These are phyloP conservation scores for Enteromius treurensis DNA, from an alignment of 2,797 vertebrate species.

Conservation along the genomic window DNA sequence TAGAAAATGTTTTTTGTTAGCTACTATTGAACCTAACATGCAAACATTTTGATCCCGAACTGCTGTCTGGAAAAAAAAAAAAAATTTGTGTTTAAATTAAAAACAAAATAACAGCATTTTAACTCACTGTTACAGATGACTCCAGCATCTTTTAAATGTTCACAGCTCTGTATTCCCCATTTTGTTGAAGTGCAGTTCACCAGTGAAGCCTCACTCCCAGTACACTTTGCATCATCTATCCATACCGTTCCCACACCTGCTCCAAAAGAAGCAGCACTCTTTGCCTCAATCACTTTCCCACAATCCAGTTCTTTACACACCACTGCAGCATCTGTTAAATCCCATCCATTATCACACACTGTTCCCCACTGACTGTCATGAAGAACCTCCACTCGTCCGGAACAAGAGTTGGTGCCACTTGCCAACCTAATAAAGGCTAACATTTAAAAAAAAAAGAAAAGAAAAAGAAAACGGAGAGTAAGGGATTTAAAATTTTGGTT, in stretches of 20 bases:
- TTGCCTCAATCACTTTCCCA: constrained; percentile 57
- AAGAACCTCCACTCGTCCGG: constrained; percentile 40
- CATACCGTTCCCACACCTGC: constrained; percentile 10
- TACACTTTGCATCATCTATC: constrained; percentile 15
- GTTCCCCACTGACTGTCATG: constrained; percentile 17
- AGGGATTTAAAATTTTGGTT: neutral
- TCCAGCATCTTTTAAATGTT: constrained; percentile 28
- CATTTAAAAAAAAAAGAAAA: too few species aligned
- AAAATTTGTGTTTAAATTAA: too few species aligned
- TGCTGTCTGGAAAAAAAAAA: too few species aligned
- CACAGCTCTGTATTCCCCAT: constrained; percentile 20
- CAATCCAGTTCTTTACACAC: constrained; percentile 63
- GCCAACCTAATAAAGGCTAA: constrained; percentile 30
- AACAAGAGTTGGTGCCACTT: neutral
- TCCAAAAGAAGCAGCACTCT: constrained; percentile 27
- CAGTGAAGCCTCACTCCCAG: constrained; percentile 23
- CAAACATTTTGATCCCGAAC: neutral
- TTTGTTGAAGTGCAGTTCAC: constrained; percentile 24
- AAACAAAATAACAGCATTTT: neutral
- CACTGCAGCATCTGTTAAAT: constrained; percentile 55
- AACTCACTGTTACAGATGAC: constrained; percentile 31
- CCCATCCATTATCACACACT: constrained; percentile 59
- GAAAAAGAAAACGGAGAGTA: neutral
- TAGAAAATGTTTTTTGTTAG: too few species aligned
- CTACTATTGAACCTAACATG: too few species aligned